These are phyloP conservation scores for Rhyacophila brunnea DNA, from an alignment of 1,140 invertebrate genomes.

Conservation along the genomic window DNA sequence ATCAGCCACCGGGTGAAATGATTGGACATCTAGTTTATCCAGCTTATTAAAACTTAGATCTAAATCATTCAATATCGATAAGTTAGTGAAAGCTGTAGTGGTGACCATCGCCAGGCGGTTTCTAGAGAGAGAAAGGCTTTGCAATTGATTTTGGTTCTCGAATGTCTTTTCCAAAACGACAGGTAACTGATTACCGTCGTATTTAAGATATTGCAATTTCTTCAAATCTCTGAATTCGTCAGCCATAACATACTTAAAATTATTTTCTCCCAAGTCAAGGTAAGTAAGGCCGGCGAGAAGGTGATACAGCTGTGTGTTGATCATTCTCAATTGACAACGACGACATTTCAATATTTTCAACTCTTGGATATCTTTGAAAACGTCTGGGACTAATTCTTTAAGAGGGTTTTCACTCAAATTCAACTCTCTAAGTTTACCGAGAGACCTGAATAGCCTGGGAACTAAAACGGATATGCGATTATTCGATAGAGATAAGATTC, in stretches of 20 bases:
- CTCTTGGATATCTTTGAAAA: constrained; percentile 75
- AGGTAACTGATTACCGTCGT: constrained; percentile 76
- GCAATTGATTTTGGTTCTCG: constrained; percentile 60
- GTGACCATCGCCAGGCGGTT: constrained; percentile 73
- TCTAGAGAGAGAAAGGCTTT: constrained; percentile 59
- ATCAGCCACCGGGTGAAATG: constrained; percentile 60
- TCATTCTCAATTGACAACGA: constrained; percentile 65
- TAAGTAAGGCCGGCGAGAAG: constrained; percentile 65
- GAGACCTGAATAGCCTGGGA: constrained; percentile 64
- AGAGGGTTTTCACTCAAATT: constrained; percentile 75
- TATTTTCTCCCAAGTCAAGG: constrained; percentile 75
- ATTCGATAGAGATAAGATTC: constrained; percentile 64
- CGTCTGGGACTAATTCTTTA: constrained; percentile 68
- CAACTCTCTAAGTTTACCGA: constrained; percentile 65
- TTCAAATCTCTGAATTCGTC: constrained; percentile 72
- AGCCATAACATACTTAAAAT: constrained; percentile 71
- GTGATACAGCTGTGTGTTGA: constrained; percentile 76
- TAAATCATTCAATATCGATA: constrained; percentile 62
- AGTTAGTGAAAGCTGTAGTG: constrained; percentile 66
- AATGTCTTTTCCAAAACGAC: constrained; percentile 74
- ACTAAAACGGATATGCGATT: constrained; percentile 70
- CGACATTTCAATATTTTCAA: constrained; percentile 68
- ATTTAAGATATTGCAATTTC: constrained; percentile 63
- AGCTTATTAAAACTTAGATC: constrained; percentile 76
- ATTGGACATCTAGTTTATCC: constrained; percentile 60